Conservation (phyloP, 2,888 invertebrate genomes). For the Branchellion lobata region DNA sequence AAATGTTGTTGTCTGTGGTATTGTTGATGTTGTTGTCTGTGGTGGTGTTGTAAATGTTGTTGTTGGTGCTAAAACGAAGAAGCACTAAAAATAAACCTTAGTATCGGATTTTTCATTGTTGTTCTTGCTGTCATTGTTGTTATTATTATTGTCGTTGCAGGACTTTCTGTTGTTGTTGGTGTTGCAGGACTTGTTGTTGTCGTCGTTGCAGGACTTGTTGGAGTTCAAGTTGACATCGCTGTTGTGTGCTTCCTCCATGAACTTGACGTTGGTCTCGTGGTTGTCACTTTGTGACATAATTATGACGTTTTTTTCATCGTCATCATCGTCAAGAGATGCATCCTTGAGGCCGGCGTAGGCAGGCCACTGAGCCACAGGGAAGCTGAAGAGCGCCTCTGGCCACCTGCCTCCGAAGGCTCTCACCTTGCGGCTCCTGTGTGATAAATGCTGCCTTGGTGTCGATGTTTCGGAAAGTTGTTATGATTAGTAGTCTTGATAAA, state of each 20-base stretch:
- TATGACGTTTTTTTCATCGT: too few relatives aligned
- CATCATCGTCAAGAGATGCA: not conserved
- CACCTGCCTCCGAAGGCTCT: slow-evolving; percentile 65
- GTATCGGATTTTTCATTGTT: too few relatives aligned
- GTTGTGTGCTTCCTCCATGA: not conserved
- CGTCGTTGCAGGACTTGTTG: not conserved
- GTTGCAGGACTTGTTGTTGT: not conserved
- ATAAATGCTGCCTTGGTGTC: too few relatives aligned
- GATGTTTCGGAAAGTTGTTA: not conserved
- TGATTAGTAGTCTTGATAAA: not conserved
- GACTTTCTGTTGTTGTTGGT: not conserved
- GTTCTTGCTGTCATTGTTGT: not conserved
- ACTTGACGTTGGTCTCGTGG: too few relatives aligned
- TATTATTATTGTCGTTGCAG: not conserved
- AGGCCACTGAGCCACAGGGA: slow-evolving; percentile 41
- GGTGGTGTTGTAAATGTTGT: too few relatives aligned
- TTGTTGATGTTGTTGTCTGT: too few relatives aligned
- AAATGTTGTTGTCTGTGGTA: too few relatives aligned
- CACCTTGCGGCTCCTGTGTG: slow-evolving; percentile 66
- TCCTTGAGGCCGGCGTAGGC: slow-evolving; percentile 43
- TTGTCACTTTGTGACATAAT: too few relatives aligned
- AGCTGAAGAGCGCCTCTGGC: slow-evolving; percentile 69
- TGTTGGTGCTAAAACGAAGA: too few relatives aligned
- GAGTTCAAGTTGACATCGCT: not conserved
- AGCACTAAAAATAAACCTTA: too few relatives aligned